phyloP scores from a whole-genome alignment of 2,113 vertebrate species.

The Eclectus roratus region DNA sequence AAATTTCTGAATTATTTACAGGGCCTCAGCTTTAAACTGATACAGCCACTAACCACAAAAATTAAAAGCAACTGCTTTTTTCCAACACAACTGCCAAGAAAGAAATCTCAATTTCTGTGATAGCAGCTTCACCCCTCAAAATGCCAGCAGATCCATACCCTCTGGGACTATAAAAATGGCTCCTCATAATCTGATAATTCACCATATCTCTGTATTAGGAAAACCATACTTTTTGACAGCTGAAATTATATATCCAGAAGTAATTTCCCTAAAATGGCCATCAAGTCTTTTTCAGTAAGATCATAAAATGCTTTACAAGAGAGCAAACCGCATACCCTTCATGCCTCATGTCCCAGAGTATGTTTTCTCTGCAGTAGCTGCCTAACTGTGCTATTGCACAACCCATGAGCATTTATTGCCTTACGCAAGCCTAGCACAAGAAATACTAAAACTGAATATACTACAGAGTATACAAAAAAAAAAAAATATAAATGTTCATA shows the following conservation, averaged over 20 bases:
- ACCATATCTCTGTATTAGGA: neutral
- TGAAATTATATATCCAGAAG: neutral
- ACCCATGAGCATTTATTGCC: neutral
- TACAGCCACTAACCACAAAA: neutral
- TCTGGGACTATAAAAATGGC: neutral
- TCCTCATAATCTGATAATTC: neutral
- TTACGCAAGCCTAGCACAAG: neutral
- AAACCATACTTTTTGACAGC: neutral
- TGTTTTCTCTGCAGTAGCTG: conserved; percentile 1
- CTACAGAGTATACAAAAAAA: neutral
- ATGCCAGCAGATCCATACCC: neutral
- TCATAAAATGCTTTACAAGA: neutral
- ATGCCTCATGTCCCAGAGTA: neutral
- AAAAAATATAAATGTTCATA: neutral
- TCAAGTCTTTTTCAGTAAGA: neutral
- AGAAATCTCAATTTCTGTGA: neutral
- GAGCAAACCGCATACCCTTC: neutral
- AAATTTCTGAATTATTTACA: neutral
- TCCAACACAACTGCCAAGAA: neutral
- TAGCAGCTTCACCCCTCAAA: neutral
- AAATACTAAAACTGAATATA: neutral
- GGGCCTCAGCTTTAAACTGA: neutral
- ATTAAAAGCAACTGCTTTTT: neutral
- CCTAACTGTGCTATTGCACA: neutral
- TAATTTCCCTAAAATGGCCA: conserved; percentile 27